Percentiles rank a stretch among this genome's conserved stretches.
Evolutionary conservation across 2,797 vertebrate genomes (phyloP).

Genomic region (Eurystomus glaucurus): DNA sequence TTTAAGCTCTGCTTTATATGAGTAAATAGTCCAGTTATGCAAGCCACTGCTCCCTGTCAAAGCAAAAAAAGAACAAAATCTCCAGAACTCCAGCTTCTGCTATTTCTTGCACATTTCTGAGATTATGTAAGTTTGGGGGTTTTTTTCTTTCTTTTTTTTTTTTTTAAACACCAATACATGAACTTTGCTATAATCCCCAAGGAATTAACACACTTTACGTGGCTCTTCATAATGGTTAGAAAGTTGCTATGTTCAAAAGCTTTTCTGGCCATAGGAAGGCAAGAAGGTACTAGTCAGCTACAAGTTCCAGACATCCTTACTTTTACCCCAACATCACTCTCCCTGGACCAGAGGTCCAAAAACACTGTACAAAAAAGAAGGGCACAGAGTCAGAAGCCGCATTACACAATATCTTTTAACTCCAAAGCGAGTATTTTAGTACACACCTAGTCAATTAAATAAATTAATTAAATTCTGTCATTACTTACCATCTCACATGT

Average conservation of each 20-base stretch:
- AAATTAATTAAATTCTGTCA: slow-evolving; percentile 14
- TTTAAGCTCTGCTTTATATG: background rate
- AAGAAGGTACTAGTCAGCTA: background rate
- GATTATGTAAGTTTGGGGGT: background rate
- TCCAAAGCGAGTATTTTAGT: background rate
- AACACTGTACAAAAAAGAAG: background rate
- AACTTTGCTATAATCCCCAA: background rate
- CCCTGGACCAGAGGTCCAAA: background rate
- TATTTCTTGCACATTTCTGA: background rate
- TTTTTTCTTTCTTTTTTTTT: background rate
- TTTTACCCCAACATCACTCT: background rate
- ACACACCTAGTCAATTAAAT: background rate
- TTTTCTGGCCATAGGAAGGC: background rate
- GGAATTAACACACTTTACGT: rapidly evolving
- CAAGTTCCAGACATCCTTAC: background rate
- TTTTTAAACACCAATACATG: background rate
- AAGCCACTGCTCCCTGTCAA: background rate
- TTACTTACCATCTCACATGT: background rate
- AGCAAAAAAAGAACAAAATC: background rate
- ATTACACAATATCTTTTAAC: background rate
- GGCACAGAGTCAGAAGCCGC: background rate
- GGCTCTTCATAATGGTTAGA: background rate
- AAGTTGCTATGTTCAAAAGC: background rate
- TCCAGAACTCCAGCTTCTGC: background rate
- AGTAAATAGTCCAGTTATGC: background rate